Conservation (phyloP, 2,888 invertebrate species). For the Papilio gigon region DNA sequence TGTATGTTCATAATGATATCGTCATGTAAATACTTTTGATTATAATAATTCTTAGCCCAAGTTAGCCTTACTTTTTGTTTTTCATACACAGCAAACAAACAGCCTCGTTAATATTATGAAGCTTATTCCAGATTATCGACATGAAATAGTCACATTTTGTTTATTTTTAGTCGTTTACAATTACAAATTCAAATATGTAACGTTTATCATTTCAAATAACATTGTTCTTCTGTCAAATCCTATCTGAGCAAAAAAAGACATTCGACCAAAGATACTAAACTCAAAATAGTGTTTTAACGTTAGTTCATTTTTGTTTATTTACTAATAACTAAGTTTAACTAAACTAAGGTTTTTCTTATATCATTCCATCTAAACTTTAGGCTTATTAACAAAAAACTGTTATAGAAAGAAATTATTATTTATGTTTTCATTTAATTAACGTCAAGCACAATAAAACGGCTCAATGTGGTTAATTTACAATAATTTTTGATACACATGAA, state of each 20-base stretch:
- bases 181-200: neutral
- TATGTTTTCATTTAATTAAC: too few species aligned
- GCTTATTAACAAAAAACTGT: too few species aligned
- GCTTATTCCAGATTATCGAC: neutral
- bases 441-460: too few species aligned
- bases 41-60: neutral
- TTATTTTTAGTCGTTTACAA: neutral
- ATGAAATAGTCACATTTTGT: neutral
- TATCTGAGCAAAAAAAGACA: neutral
- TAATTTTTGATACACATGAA: too few species aligned
- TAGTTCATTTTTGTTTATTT: too few species aligned
- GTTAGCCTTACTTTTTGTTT: neutral
- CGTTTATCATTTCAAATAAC: neutral
- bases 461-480: too few species aligned
- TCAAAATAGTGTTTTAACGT: too few species aligned
- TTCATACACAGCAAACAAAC: neutral
- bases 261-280: neutral
- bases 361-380: too few species aligned
- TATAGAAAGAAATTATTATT: too few species aligned
- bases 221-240: neutral
- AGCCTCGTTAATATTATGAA: neutral
- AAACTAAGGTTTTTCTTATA: too few species aligned
- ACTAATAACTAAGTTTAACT: too few species aligned
- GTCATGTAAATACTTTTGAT: neutral
- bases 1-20: neutral